Base-by-base conservation (phyloP, 2,113 vertebrate species). In the Microcebus lehilahytsara region DNA sequence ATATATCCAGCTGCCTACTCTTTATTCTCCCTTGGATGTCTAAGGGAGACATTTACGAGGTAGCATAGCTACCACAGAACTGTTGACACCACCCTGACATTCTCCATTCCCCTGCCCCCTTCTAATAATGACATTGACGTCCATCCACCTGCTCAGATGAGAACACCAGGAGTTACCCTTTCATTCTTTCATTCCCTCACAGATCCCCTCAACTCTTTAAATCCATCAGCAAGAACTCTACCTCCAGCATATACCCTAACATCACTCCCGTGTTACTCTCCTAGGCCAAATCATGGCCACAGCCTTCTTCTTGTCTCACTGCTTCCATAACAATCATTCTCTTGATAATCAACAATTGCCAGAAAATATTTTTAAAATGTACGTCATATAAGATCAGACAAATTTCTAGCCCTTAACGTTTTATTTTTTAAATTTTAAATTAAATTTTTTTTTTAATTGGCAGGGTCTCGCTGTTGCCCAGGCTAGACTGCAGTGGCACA, bases 331-430 rank as follows among this genome's bases (percentile, higher is more conserved):
- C 0, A 20, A 32, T 1, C 49, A 60, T 27, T 46, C 25, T 83
- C 51, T 78, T 71, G 14, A 91, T 3, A 60, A 53, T 16, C 69
- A 10, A 89, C 5, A 60, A 53, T 9, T 27, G 20, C 67, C 53
- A 93, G 58, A 81, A 75, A 87, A 85, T 46, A 20, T 78, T 91
- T 80, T 14, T n/a, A 69, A 95, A 83, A 74, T 85, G 37, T 64
- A 85, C 71, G 11, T 84, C 32, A 72, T 25, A 75, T 62, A 92
- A 58, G 5, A 23, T 84, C 25, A 66, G 25, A 75, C 67, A 92
- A 64, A 5, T 13, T 79, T 87, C 42, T 23, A 75, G 6, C 20
- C 13, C 23, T 14, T 37, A 62, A 79, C 7, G 27, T 77, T 90
- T 27, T 64, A 64, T 30, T 64, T 64, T 64, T 64, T 30, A 30